phyloP scores from a whole-genome alignment of 2,888 invertebrate genomes.

The Dynastes hyllus region DNA sequence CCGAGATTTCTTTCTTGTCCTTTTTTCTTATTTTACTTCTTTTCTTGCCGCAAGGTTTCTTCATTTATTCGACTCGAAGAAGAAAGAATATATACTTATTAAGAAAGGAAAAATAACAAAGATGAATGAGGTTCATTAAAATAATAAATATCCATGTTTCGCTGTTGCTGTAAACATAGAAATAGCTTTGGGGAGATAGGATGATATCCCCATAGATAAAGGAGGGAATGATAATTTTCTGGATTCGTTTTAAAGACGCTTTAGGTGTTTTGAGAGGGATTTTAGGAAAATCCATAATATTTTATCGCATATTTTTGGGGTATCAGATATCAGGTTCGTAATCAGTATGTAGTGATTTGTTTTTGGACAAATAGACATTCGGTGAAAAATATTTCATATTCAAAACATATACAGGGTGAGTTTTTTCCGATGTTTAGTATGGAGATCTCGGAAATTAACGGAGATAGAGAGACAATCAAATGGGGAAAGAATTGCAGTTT shows the following conservation, averaged over 20 bases:
- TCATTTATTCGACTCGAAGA: neutral
- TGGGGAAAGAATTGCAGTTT: too few species aligned
- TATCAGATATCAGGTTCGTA: too few species aligned
- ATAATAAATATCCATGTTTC: conserved; percentile 21
- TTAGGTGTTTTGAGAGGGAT: too few species aligned
- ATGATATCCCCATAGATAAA: neutral
- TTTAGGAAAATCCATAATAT: too few species aligned
- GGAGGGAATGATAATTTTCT: neutral
- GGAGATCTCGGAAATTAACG: too few species aligned
- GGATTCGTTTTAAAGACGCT: neutral
- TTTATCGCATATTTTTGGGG: too few species aligned
- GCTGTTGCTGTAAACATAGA: conserved; percentile 5
- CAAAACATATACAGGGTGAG: too few species aligned
- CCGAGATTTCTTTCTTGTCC: neutral
- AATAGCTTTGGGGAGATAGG: neutral
- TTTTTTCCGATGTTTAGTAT: too few species aligned
- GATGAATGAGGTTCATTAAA: conserved; percentile 40
- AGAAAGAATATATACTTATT: conserved; percentile 15
- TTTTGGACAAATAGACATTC: too few species aligned
- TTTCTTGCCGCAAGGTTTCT: conserved; percentile 18
- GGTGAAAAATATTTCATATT: too few species aligned
- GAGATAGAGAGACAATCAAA: too few species aligned
- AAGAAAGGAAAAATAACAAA: conserved; percentile 40
- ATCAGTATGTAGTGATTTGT: too few species aligned
- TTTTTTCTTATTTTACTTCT: neutral